Evolutionary conservation across 2,113 vertebrate species (phyloP).

Genomic region (Polyodon spathula): DNA sequence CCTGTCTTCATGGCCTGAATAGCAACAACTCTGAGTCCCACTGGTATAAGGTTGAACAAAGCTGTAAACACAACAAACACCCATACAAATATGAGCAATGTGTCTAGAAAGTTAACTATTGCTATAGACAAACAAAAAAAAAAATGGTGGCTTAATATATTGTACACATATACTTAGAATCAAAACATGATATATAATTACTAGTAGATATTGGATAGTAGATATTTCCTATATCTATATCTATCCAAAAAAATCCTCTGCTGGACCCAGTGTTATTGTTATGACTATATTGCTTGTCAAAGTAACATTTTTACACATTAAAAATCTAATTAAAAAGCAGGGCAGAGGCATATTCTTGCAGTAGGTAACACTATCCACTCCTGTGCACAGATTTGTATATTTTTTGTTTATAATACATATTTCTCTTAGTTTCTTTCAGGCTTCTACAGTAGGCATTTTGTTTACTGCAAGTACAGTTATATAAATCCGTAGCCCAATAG

Average conservation of each 20-base stretch:
- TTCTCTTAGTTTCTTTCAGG: too few species aligned
- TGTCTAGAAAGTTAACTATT: slow-evolving; percentile 13
- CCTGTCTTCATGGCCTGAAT: slow-evolving; percentile 94
- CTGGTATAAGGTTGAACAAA: slow-evolving; percentile 94
- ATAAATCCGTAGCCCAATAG: too few species aligned
- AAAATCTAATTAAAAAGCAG: slow-evolving; percentile 55
- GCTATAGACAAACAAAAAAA: neutral
- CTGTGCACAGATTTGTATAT: slow-evolving; percentile 34
- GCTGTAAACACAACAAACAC: slow-evolving; percentile 57
- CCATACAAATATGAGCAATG: slow-evolving; percentile 11
- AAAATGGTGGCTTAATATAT: too few species aligned
- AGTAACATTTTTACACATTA: slow-evolving; percentile 35
- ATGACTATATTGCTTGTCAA: slow-evolving; percentile 39
- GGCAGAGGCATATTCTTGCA: slow-evolving; percentile 42
- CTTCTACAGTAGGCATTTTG: too few species aligned
- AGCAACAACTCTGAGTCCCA: slow-evolving; percentile 89
- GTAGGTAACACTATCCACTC: slow-evolving; percentile 50
- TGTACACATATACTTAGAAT: too few species aligned
- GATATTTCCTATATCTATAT: too few species aligned
- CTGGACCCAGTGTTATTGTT: slow-evolving; percentile 32
- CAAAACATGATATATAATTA: too few species aligned
- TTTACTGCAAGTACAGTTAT: too few species aligned
- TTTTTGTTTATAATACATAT: too few species aligned
- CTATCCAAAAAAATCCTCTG: too few species aligned
- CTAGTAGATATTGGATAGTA: too few species aligned